phyloP scores from a whole-genome alignment of 2,888 invertebrate genomes.

The Pedicia rivosa region DNA sequence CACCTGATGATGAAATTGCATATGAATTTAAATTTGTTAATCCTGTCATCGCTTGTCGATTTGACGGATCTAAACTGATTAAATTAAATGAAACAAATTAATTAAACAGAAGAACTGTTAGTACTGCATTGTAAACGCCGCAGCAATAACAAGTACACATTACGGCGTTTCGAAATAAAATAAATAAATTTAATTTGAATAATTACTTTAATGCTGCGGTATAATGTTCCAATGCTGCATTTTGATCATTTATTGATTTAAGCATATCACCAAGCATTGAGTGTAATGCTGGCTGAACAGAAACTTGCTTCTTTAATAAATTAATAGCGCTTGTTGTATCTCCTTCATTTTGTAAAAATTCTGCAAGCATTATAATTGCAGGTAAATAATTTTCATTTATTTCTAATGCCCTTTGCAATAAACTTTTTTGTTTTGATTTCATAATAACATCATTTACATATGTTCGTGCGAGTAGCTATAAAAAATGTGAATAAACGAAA shows the following conservation, averaged over 20 bases:
- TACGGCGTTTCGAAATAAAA: too few relatives aligned
- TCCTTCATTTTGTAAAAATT: conserved; percentile 49
- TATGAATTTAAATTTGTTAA: conserved; percentile 17
- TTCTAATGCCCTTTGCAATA: conserved; percentile 54
- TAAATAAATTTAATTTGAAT: neutral
- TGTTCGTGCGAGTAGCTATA: conserved; percentile 58
- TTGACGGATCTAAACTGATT: conserved; percentile 24
- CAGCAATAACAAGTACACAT: too few relatives aligned
- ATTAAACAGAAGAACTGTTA: too few relatives aligned
- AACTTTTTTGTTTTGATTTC: conserved; percentile 42
- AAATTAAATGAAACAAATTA: neutral
- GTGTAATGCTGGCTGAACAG: conserved; percentile 22
- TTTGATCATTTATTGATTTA: conserved; percentile 21
- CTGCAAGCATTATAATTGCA: conserved; percentile 54
- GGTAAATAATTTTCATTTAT: conserved; percentile 55
- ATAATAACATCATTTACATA: conserved; percentile 44
- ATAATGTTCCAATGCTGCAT: conserved; percentile 25
- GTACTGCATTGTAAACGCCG: too few relatives aligned
- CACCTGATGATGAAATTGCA: conserved; percentile 16
- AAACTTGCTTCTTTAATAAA: conserved; percentile 46
- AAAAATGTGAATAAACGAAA: too few relatives aligned
- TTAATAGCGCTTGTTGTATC: conserved; percentile 49
- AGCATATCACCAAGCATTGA: conserved; percentile 25
- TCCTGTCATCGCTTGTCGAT: conserved; percentile 23
- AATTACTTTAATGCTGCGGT: conserved; percentile 23